Evolutionary conservation across 2,888 invertebrate species (phyloP).

Genomic region (Drosophila longiperda): DNA sequence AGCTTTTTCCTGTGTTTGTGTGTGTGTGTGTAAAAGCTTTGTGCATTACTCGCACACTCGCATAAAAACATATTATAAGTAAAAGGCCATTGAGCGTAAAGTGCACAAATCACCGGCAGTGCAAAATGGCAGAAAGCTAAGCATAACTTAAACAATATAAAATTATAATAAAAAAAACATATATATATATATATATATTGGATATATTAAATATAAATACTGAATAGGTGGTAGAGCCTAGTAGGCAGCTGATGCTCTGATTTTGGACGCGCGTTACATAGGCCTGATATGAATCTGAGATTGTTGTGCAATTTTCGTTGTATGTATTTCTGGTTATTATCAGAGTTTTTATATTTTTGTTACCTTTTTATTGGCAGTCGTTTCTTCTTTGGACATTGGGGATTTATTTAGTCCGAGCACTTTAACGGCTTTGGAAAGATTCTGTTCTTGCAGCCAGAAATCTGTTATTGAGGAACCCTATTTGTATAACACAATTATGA

Average conservation of each 20-base stretch:
- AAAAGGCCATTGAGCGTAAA: slow-evolving; percentile 49
- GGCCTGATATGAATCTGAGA: slow-evolving; percentile 40
- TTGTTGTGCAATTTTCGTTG: slow-evolving; percentile 36
- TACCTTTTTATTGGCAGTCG: slow-evolving; percentile 85
- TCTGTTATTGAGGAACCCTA: slow-evolving; percentile 85
- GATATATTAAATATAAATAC: not conserved
- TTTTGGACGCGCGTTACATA: slow-evolving; percentile 34
- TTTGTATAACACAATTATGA: slow-evolving; percentile 66
- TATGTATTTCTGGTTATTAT: not conserved
- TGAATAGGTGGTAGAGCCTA: slow-evolving; percentile 14
- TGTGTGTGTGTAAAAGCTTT: slow-evolving; percentile 24
- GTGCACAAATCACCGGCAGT: slow-evolving; percentile 51
- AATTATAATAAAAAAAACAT: slow-evolving; percentile 15
- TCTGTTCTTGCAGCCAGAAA: slow-evolving; percentile 86
- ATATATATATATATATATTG: slow-evolving; percentile 14
- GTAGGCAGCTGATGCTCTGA: slow-evolving; percentile 19
- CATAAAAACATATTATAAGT: slow-evolving; percentile 33
- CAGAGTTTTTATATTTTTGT: slow-evolving; percentile 40
- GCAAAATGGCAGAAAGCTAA: slow-evolving; percentile 49
- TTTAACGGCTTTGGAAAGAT: slow-evolving; percentile 86
- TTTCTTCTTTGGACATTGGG: slow-evolving; percentile 85
- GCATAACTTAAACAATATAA: slow-evolving; percentile 36
- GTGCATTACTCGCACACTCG: slow-evolving; percentile 20
- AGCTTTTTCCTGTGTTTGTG: slow-evolving; percentile 9
- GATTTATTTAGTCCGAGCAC: slow-evolving; percentile 86